Evolutionary conservation across 53 echinoderm and acorn worm genomes (phyloP).

Genomic region (Temnopleurus reevesii): DNA sequence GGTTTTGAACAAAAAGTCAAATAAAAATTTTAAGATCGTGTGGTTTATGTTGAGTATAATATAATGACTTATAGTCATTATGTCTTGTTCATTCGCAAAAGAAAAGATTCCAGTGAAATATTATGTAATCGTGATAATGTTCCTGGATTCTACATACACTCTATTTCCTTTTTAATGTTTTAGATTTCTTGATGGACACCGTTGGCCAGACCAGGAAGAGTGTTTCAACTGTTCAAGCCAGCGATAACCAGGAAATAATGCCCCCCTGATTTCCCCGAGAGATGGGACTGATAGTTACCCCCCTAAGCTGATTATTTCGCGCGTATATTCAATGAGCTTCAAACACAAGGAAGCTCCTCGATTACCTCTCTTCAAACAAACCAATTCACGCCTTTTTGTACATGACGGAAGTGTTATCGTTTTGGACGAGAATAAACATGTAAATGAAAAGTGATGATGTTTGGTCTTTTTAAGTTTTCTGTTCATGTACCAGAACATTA

Average conservation of each 20-base stretch:
- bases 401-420: neutral
- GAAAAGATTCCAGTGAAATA: no score
- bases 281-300: neutral
- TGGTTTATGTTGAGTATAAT: no score
- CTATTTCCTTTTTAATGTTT: neutral
- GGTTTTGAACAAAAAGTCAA: no score
- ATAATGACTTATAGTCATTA: no score
- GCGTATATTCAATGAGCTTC: neutral
- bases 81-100: no score
- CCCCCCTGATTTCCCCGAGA: conserved; percentile 26
- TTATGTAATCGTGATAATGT: no score
- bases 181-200: neutral
- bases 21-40: no score
- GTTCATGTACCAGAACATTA: no score
- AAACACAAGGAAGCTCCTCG: no score
- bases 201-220: neutral
- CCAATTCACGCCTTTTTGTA: neutral
- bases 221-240: neutral
- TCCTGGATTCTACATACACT: no score
- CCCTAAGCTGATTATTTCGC: neutral
- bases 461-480: no score
- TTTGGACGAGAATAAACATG: neutral
- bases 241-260: neutral
- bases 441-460: no score
- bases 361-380: neutral